Base-by-base conservation (phyloP, 2,888 invertebrate genomes). In the Dyspetes luteomarginatus region DNA sequence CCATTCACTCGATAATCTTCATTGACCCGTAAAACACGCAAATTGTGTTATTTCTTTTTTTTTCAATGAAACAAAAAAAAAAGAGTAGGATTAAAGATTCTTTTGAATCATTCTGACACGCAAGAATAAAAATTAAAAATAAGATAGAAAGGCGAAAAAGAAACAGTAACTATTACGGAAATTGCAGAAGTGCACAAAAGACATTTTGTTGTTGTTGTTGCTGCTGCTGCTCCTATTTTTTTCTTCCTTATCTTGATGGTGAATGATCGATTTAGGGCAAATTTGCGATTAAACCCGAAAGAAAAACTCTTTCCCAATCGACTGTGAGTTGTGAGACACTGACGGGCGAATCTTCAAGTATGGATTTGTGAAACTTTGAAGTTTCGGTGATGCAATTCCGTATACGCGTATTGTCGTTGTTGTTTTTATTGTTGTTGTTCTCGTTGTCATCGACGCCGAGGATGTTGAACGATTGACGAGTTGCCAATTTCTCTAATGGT, bases 401-500 rank as follows among this genome's bases (percentile, higher is more conserved):
- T 22, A 55, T 15, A 28, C 67, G 76, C 56, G 48, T 62, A 55
- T 77, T 76, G 12, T 81, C 81, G 48, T 74, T 67, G 55, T 72
- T 45, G 30, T 36, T 52, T 15, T 74, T 64, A 50, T 68, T 68
- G 50, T 15, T 45, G 30, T 9, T 26, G 45, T 41, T 64, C 50
- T 45, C 60, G 48, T 48, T 55, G 41, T 58, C 73, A 45, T 77
- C 81, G n/a, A 68, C 72, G 71, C 58, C 73, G 74, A 75, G 50
- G 77, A 73, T 75, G 77, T 65, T 79, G 65, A 65, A 74, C 60
- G 68, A 68, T 62, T 78, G 76, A 82, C 90, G 89, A 84, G 82
- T 86, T 78, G 87, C 88, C 87, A 90, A 84, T 84, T 88, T 90
- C 88, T 85, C 90, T 89, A 90, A 88, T 90, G 89, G 97, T 97